Conservation (phyloP, 2,113 vertebrate genomes). For the Panthera uncia region DNA sequence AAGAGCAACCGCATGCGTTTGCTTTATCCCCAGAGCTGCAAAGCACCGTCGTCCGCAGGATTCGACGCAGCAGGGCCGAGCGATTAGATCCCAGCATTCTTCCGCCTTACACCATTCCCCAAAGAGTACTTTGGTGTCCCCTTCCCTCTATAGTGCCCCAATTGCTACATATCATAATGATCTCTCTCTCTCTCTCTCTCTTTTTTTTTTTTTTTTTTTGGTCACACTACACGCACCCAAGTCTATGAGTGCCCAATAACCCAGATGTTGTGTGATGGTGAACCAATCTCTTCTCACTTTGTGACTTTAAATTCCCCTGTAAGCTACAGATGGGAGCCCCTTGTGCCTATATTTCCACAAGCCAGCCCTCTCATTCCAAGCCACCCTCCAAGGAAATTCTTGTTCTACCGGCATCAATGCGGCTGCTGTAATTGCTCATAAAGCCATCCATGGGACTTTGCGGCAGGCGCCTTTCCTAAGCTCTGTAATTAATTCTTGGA, state of each 20-base stretch:
- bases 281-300: background rate
- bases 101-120: background rate
- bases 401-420: background rate
- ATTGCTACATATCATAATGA: background rate
- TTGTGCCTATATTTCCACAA: background rate
- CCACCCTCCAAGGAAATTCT: constrained; percentile 47
- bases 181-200: background rate
- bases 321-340: background rate
- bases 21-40: background rate
- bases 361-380: constrained; percentile 5
- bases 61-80: rapidly evolving
- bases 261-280: background rate
- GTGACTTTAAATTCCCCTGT: background rate
- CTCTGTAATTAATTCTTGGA: constrained; percentile 76
- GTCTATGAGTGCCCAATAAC: background rate
- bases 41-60: background rate
- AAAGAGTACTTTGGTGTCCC: background rate
- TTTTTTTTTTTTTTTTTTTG: too few species aligned
- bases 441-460: constrained; percentile 47
- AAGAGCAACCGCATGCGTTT: background rate
- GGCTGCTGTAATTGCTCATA: constrained; percentile 50
- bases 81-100: background rate
- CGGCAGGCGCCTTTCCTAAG: constrained; percentile 57
- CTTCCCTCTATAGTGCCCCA: too few species aligned
- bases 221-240: background rate